A percentile compares a stretch with the other conserved stretches of the same genome.
phyloP scores from a whole-genome alignment of 1,140 invertebrate genomes.

The Scaptomyza graminum region DNA sequence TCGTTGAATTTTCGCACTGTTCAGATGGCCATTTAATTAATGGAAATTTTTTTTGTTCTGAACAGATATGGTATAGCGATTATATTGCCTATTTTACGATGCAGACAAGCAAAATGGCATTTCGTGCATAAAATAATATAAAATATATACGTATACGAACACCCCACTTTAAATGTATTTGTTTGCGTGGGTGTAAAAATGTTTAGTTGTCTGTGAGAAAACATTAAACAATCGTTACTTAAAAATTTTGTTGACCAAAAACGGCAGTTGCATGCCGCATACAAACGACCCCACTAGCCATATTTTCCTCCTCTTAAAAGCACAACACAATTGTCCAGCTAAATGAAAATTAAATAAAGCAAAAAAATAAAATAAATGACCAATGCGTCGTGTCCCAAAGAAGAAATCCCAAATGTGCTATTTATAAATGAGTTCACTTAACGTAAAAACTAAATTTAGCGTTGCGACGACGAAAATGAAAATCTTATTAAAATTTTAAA shows the following conservation, averaged over 20 bases:
- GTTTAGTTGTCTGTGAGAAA: slow-evolving; percentile 34
- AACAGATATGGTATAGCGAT: slow-evolving; percentile 4
- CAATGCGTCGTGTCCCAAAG: not conserved
- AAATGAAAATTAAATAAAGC: not conserved
- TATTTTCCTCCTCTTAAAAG: not conserved
- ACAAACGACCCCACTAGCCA: slow-evolving; percentile 70
- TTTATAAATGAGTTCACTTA: slow-evolving; percentile 36
- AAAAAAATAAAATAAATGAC: slow-evolving; percentile 12
- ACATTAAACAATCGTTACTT: slow-evolving; percentile 81
- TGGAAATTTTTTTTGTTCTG: not conserved
- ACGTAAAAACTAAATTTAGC: slow-evolving; percentile 65
- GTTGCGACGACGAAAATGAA: slow-evolving; percentile 19
- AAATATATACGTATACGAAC: slow-evolving; percentile 23
- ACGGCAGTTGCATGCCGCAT: slow-evolving; percentile 59
- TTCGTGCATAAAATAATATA: slow-evolving; percentile 52
- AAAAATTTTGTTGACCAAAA: slow-evolving; percentile 67
- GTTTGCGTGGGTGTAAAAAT: slow-evolving; percentile 8
- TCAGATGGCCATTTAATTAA: no score
- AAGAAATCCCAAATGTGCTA: slow-evolving; percentile 44
- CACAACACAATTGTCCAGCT: slow-evolving; percentile 44
- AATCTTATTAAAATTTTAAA: slow-evolving; percentile 78
- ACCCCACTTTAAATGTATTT: not conserved
- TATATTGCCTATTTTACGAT: slow-evolving; percentile 40
- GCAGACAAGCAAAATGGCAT: slow-evolving; percentile 27
- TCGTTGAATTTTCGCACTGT: slow-evolving; percentile 6